A percentile compares a stretch with the other conserved stretches of the same genome.
These are phyloP conservation scores for Montipora cactus DNA, from an alignment of 64 coral and sea anemone genomes.

Conservation along the genomic window DNA sequence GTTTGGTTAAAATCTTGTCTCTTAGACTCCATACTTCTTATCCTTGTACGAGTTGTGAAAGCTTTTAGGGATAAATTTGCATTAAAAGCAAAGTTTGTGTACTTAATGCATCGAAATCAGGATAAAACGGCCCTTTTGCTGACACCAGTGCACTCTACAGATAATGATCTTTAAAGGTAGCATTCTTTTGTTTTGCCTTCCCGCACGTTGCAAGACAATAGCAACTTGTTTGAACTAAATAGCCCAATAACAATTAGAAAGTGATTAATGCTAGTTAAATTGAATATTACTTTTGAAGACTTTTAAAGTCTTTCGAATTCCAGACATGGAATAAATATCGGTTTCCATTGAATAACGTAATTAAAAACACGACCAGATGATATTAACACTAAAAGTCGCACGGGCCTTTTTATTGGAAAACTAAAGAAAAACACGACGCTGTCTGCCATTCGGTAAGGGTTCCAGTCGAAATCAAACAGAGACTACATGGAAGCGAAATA, in stretches of 20 bases:
- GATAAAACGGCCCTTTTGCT: slow-evolving; percentile 95
- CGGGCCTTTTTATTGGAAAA: slow-evolving; percentile 51
- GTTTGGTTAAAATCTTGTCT: background rate
- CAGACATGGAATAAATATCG: slow-evolving; percentile 79
- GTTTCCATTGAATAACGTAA: slow-evolving; percentile 79
- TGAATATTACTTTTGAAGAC: slow-evolving; percentile 92
- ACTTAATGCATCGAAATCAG: slow-evolving; percentile 30
- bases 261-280: slow-evolving; percentile 92
- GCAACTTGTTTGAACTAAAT: slow-evolving; percentile 86
- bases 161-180: slow-evolving; percentile 86
- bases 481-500: background rate
- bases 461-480: slow-evolving; percentile 16
- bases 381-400: slow-evolving; percentile 77
- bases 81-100: slow-evolving; percentile 47
- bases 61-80: slow-evolving; percentile 48
- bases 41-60: background rate
- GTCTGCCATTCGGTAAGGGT: slow-evolving; percentile 49
- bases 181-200: slow-evolving; percentile 73
- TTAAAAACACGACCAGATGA: slow-evolving; percentile 82
- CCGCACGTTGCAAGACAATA: slow-evolving; percentile 93
- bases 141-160: slow-evolving; percentile 80
- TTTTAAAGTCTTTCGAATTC: slow-evolving; percentile 80
- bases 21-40: background rate
- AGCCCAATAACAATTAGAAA: slow-evolving; percentile 87
- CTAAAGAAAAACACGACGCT: slow-evolving; percentile 30